phyloP scores from a whole-genome alignment of 1,140 invertebrate species.

The Tigriopus japonicus region DNA sequence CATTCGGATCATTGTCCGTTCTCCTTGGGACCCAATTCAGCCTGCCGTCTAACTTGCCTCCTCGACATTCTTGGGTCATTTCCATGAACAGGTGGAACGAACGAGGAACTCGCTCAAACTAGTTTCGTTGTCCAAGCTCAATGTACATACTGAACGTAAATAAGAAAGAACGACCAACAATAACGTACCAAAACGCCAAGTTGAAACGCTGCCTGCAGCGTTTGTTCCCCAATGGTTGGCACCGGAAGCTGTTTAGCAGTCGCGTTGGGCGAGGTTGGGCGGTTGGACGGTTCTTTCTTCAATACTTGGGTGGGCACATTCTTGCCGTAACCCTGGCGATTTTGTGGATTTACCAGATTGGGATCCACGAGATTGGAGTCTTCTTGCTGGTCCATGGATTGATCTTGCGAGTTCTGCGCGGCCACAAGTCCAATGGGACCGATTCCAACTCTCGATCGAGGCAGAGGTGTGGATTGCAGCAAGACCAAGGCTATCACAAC shows the following conservation, averaged over 20 bases:
- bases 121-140: background rate
- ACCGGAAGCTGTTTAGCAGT: background rate
- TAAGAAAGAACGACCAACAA: background rate
- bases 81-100: background rate
- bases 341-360: conserved; percentile 10
- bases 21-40: too few species aligned
- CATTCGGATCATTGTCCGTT: too few species aligned
- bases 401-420: too few species aligned
- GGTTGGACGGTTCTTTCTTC: background rate
- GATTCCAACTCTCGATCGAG: too few species aligned
- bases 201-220: conserved; percentile 6
- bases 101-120: background rate
- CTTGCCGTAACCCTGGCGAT: conserved; percentile 8
- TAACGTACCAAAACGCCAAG: conserved; percentile 11
- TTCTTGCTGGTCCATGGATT: too few species aligned
- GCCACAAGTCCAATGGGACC: too few species aligned
- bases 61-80: too few species aligned
- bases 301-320: background rate
- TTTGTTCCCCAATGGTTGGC: conserved; percentile 9
- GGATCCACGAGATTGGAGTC: background rate
- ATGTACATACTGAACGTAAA: background rate
- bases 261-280: background rate
- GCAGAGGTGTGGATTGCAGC: too few species aligned
- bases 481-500: too few species aligned
- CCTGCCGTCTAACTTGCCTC: too few species aligned